A percentile compares a stretch with the other conserved stretches of the same genome.
phyloP scores from a whole-genome alignment of 2,888 invertebrate species.

The Agrotis segetum region DNA sequence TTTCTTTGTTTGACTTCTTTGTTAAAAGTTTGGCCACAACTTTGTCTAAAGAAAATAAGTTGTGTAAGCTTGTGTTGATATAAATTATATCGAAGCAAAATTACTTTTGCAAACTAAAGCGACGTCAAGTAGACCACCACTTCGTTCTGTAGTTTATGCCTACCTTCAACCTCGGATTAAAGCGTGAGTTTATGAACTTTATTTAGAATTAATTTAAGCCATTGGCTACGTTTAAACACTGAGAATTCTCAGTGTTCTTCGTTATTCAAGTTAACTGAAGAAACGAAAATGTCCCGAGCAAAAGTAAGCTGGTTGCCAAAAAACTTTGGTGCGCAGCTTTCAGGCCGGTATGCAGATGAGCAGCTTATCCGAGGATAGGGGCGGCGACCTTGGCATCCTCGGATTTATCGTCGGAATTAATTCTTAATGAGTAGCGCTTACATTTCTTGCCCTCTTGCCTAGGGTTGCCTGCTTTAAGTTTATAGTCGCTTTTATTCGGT shows the following conservation, averaged over 20 bases:
- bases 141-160: too few relatives aligned
- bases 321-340: slow-evolving; percentile 34
- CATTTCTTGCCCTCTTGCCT: slow-evolving; percentile 57
- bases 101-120: too few relatives aligned
- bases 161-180: too few relatives aligned
- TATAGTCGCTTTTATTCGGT: slow-evolving; percentile 46
- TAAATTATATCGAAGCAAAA: background rate
- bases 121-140: too few relatives aligned
- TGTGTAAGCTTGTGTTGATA: background rate
- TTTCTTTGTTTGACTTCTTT: slow-evolving; percentile 27
- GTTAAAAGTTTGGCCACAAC: slow-evolving; percentile 26
- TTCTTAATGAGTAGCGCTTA: slow-evolving; percentile 65
- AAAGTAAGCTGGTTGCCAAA: slow-evolving; percentile 41
- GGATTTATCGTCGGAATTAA: slow-evolving; percentile 64
- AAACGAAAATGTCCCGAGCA: slow-evolving; percentile 17
- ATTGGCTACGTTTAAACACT: background rate
- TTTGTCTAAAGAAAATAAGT: slow-evolving; percentile 9
- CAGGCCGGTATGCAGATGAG: slow-evolving; percentile 55
- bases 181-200: too few relatives aligned
- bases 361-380: slow-evolving; percentile 48
- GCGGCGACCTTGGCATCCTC: slow-evolving; percentile 55
- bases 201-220: background rate
- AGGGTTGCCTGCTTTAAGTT: slow-evolving; percentile 47
- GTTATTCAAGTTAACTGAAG: slow-evolving; percentile 16
- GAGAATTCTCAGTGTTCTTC: background rate